These are phyloP conservation scores for Tetramorium parvispinum DNA, from an alignment of 1,140 invertebrate species.

Conservation along the genomic window DNA sequence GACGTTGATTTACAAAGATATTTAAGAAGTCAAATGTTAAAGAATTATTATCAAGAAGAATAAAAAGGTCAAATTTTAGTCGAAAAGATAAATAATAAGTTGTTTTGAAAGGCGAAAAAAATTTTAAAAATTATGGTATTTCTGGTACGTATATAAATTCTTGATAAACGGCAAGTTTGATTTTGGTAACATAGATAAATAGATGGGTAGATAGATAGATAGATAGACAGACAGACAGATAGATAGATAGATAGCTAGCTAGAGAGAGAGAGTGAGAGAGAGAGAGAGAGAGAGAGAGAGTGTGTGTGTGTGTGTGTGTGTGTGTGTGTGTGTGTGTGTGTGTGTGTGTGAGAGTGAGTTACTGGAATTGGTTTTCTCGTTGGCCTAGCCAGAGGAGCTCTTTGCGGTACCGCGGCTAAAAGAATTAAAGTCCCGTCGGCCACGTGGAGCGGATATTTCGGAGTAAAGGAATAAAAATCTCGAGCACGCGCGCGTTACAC, in stretches of 20 bases:
- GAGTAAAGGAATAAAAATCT: conserved; percentile 12
- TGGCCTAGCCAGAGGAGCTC: not conserved
- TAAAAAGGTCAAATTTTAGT: not conserved
- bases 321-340: too few species aligned
- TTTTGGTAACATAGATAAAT: conserved; percentile 16
- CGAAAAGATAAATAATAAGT: not conserved
- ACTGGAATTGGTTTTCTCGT: conserved; percentile 14
- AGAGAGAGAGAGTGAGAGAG: too few species aligned
- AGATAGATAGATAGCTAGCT: too few species aligned
- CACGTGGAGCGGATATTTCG: not conserved
- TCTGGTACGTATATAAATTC: not conserved
- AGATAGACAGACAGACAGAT: too few species aligned
- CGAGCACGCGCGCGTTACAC: not conserved
- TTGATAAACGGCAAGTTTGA: conserved; percentile 26
- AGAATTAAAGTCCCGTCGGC: not conserved
- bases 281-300: too few species aligned
- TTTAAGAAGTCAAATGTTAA: not conserved
- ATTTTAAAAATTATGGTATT: not conserved
- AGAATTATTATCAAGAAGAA: not conserved
- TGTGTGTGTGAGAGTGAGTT: not conserved
- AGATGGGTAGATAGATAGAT: not conserved
- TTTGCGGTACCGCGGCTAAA: not conserved
- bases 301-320: too few species aligned
- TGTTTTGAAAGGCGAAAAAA: not conserved
- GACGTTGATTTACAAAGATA: not conserved